Evolutionary conservation across 2,888 invertebrate genomes (phyloP), one percentile per base, ranked within the genome.

Genomic region (Rhingia campestris): DNA sequence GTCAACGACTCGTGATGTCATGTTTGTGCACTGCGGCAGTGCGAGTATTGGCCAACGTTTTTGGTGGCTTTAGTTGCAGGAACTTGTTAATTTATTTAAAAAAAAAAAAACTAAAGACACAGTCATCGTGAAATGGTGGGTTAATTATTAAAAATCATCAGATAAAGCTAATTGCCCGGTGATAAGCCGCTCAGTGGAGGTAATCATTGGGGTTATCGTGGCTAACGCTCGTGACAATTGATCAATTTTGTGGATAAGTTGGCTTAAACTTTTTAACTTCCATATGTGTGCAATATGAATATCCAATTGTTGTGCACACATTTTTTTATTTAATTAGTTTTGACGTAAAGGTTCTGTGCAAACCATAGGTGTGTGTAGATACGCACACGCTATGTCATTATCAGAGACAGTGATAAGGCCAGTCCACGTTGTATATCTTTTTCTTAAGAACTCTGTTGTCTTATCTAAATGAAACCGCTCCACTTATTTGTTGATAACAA

Each of bases 111-210:
- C 22, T 22, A 22, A 2, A 1, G 2, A 22, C 1, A 22, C 22
- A 22, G 22, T 22, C 22, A 22, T 22, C 22, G 22, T 22, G 22
- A 22, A 22, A 22, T 22, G 22, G 22, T 22, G 22, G 22, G 22
- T 2, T 22, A 2, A 22, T 74, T 6, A 63, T 32, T 54, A 14
- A 9, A 6, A 53, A 53, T 61, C 10, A 35, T 37, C 45, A 58
- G 64, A 74, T 74, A 56, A 74, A 33, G 30, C 9, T 49, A 64
- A 64, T 74, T 56, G 56, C 64, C 32, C 5, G 9, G 49, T 14
- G 66, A 74, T 74, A 74, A 74, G 64, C 10, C 12, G 53, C 30
- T 3, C 7, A 9, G 35, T 4, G 43, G 32, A 35, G 49, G 49
- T 10, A 22, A 14, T 37, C 5, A 37, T 3, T 32, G n/a, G 22